These are phyloP conservation scores for Acipenser transmontanus DNA, from an alignment of 2,797 vertebrate species.

Conservation along the genomic window DNA sequence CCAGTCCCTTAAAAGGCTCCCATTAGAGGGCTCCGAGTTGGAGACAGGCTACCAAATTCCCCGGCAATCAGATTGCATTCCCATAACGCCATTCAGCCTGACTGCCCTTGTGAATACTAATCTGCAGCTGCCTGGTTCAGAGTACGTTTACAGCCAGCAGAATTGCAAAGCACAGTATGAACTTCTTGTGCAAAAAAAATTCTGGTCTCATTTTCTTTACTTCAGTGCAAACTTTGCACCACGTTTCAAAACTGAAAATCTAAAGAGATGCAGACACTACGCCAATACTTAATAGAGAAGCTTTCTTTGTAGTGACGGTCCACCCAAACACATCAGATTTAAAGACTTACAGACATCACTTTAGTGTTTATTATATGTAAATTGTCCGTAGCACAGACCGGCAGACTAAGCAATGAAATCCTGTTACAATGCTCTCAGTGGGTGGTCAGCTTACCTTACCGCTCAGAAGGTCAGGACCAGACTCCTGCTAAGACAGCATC, in stretches of 20 bases:
- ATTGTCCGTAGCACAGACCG: background rate
- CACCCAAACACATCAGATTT: too few relatives aligned
- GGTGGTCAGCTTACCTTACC: background rate
- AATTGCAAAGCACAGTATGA: too few relatives aligned
- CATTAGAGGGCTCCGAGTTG: conserved; percentile 51
- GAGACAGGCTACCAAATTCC: conserved; percentile 28
- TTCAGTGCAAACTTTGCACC: background rate
- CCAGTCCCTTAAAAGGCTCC: conserved; percentile 21
- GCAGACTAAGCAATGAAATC: background rate
- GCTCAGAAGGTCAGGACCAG: background rate
- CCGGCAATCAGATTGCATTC: conserved; percentile 35
- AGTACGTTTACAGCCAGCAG: conserved; percentile 2
- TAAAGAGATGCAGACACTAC: too few relatives aligned
- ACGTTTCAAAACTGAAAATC: too few relatives aligned
- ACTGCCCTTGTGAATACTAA: conserved; percentile 11
- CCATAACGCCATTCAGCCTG: conserved; percentile 22
- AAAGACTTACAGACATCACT: too few relatives aligned
- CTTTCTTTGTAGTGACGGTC: too few relatives aligned
- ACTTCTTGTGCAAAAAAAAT: too few relatives aligned
- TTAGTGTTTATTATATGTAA: too few relatives aligned
- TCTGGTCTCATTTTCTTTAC: background rate
- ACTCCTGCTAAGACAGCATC: background rate
- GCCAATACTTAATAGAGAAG: too few relatives aligned
- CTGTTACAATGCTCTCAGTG: background rate
- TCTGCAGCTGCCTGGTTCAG: conserved; percentile 12